Evolutionary conservation across 2,888 invertebrate species (phyloP), one percentile per base, ranked within the genome.

Genomic region (Drosophila flavopinicola): DNA sequence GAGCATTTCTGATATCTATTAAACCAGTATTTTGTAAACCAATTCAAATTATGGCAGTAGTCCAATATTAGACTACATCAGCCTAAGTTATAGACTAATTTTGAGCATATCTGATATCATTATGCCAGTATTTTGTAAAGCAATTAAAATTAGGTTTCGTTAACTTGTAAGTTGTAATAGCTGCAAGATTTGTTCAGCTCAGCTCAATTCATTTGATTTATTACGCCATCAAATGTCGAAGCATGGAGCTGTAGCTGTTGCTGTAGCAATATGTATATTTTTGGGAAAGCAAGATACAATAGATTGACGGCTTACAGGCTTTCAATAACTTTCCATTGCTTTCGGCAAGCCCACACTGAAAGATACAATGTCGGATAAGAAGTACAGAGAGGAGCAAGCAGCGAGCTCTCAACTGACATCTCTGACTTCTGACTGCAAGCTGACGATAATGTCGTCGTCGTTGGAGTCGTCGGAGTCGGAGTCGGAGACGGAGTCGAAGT

Each of bases 271-370:
- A 64, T 69, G 71, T 75, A 64, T 75, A 58, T 64, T 69, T 71
- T 69, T 57, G 56, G 39, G 63, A 39, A 60, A 70, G 69, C 70
- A 64, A 58, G 70, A 54, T 47, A 70, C 70, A 65, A 69, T 64
- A 54, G 75, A 71, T 75, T 71, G 78, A 75, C 79, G 60, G 68
- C 67, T 47, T 63, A 67, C 64, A 63, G 75, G 71, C 78, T 84
- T 78, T 83, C 85, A 82, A 85, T 79, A 79, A 85, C 78, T 85
- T 79, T 76, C 80, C 77, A 72, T 75, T 75, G 71, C 60, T 57
- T 57, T 58, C 47, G 82, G 75, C 78, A 78, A 85, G 78, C 85
- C 85, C 82, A 85, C 78, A 85, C 78, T 37, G 60, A 42, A 44
- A 74, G 78, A 82, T 85, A 83, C 84, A 76, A 59, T 82, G 84